Evolutionary conservation across 2,888 invertebrate genomes (phyloP).

Genomic region (Glyphotaelius pellucidus): DNA sequence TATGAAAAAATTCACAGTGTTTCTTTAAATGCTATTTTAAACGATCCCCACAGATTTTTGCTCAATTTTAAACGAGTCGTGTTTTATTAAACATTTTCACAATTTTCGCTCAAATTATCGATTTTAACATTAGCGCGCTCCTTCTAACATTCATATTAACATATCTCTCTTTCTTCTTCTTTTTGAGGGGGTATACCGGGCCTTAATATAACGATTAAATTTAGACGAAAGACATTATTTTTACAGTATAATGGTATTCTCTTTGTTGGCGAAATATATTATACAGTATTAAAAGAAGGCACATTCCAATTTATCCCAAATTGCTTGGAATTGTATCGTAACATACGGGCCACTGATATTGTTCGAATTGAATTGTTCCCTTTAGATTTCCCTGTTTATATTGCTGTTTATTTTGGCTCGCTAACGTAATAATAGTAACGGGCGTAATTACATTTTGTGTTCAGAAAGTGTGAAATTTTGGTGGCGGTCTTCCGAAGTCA

Average conservation of each 20-base stretch:
- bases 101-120: too few relatives aligned
- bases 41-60: too few relatives aligned
- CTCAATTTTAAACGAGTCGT: too few relatives aligned
- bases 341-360: neutral
- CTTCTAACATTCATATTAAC: too few relatives aligned
- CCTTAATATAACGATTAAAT: neutral
- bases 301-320: neutral
- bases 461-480: neutral
- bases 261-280: neutral
- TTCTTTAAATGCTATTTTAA: too few relatives aligned
- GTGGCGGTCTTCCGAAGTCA: neutral
- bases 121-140: too few relatives aligned
- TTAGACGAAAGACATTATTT: neutral
- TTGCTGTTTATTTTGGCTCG: neutral
- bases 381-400: neutral
- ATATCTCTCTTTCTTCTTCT: too few relatives aligned
- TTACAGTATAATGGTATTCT: neutral
- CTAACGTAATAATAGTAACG: neutral
- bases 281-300: neutral
- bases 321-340: neutral
- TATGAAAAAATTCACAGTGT: too few relatives aligned
- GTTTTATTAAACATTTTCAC: too few relatives aligned
- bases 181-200: too few relatives aligned
- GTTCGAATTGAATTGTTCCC: neutral
- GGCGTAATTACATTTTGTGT: neutral